These are phyloP conservation scores for Physeter macrocephalus DNA, from an alignment of 2,113 vertebrate species.

Conservation along the genomic window DNA sequence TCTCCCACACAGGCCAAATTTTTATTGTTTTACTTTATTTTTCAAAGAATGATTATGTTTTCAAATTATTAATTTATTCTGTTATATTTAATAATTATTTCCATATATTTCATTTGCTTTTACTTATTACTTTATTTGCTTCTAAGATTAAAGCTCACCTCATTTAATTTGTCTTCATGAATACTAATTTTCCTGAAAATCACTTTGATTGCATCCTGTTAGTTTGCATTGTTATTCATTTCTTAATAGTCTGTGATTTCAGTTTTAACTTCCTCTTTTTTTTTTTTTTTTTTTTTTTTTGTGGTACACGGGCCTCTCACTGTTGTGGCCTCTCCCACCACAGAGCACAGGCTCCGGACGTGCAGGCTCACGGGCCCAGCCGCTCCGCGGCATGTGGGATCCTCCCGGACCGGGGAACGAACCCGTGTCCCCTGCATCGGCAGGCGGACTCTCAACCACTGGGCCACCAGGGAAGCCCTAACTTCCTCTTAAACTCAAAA, in stretches of 20 bases:
- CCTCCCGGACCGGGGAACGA: too few species aligned
- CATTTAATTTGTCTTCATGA: neutral
- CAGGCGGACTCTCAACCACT: too few species aligned
- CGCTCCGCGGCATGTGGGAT: too few species aligned
- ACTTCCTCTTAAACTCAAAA: neutral
- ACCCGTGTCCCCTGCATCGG: too few species aligned
- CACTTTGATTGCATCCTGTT: neutral
- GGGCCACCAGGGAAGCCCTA: too few species aligned
- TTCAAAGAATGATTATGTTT: neutral
- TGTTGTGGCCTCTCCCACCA: too few species aligned
- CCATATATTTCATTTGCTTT: neutral
- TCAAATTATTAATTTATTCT: neutral
- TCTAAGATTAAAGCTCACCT: neutral
- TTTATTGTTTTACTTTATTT: neutral
- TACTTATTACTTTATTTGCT: neutral
- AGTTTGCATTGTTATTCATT: neutral
- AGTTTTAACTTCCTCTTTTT: too few species aligned
- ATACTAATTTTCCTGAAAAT: neutral
- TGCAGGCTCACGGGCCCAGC: too few species aligned
- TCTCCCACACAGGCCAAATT: neutral
- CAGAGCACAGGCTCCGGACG: too few species aligned
- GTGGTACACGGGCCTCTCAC: too few species aligned
- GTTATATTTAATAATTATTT: neutral
- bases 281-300: too few species aligned
- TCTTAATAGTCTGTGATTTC: neutral